Evolutionary conservation across 2,113 vertebrate species (phyloP).

Genomic region (Alethe diademata): DNA sequence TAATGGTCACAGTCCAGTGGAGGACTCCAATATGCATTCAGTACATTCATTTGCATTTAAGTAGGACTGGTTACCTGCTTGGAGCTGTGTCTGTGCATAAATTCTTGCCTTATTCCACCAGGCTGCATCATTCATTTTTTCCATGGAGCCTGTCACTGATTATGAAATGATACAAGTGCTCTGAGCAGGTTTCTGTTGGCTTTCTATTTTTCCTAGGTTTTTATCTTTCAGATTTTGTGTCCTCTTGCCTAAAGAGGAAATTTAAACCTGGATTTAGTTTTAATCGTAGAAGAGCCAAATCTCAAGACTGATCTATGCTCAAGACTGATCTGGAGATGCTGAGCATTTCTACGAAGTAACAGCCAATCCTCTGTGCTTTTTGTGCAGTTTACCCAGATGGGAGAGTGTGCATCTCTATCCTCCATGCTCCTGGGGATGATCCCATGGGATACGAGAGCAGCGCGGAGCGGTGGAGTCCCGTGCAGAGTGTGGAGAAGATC

Average conservation of each 20-base stretch:
- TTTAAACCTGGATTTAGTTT: background rate
- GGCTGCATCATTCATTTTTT: background rate
- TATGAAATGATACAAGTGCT: background rate
- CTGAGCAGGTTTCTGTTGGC: background rate
- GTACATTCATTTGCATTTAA: background rate
- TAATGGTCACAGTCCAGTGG: background rate
- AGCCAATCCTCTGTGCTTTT: background rate
- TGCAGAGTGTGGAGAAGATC: slow-evolving; percentile 98
- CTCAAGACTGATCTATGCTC: background rate
- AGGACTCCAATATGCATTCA: background rate
- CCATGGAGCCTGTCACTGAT: background rate
- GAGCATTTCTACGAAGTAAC: background rate
- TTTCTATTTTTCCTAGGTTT: background rate
- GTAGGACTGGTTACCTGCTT: background rate
- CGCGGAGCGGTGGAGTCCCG: slow-evolving; percentile 93
- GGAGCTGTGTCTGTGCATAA: background rate
- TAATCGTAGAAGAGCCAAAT: background rate
- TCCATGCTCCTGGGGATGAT: slow-evolving; percentile 94
- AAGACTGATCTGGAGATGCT: background rate
- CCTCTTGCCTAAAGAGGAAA: background rate
- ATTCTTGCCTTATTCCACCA: background rate
- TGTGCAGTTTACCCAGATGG: slow-evolving; percentile 92
- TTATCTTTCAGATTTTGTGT: background rate
- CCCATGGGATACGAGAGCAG: slow-evolving; percentile 99
- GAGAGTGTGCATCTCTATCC: slow-evolving; percentile 96